A percentile compares a stretch with the other conserved stretches of the same genome.
phyloP scores from a whole-genome alignment of 2,797 vertebrate species.

The Eospalax fontanierii region DNA sequence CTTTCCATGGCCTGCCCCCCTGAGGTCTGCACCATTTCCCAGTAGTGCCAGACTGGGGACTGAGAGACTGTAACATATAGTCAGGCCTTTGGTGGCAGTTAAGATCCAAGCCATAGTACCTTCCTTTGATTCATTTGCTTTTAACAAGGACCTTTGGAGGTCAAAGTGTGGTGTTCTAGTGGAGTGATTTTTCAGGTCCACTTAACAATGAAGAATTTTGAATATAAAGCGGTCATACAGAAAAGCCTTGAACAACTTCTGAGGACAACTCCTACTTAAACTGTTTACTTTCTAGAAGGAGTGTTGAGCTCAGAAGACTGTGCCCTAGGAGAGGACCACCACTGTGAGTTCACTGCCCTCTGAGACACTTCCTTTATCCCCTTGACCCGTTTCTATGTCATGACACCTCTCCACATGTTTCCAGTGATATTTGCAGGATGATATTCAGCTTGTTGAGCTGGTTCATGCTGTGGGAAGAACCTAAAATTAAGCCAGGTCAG shows the following conservation, averaged over 20 bases:
- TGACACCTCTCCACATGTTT: not conserved
- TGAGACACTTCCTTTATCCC: not conserved
- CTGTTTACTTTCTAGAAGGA: conserved; percentile 16
- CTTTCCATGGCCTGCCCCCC: no score
- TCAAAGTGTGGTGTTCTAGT: not conserved
- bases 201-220: conserved; percentile 17
- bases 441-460: not conserved
- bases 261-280: not conserved
- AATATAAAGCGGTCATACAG: not conserved
- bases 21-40: not conserved
- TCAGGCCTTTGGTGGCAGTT: not conserved
- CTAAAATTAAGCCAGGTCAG: conserved; percentile 65
- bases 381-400: conserved; percentile 6
- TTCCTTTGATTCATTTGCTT: conserved; percentile 30
- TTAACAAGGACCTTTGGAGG: not conserved
- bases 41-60: not conserved
- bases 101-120: not conserved
- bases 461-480: conserved; percentile 28
- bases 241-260: conserved; percentile 34
- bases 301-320: not conserved
- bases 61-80: not conserved
- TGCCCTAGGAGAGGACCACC: not conserved
- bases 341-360: not conserved
- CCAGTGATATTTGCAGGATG: not conserved
- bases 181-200: not conserved